Evolutionary conservation across 2,888 invertebrate genomes (phyloP).

Genomic region (Anthrax anthrax): DNA sequence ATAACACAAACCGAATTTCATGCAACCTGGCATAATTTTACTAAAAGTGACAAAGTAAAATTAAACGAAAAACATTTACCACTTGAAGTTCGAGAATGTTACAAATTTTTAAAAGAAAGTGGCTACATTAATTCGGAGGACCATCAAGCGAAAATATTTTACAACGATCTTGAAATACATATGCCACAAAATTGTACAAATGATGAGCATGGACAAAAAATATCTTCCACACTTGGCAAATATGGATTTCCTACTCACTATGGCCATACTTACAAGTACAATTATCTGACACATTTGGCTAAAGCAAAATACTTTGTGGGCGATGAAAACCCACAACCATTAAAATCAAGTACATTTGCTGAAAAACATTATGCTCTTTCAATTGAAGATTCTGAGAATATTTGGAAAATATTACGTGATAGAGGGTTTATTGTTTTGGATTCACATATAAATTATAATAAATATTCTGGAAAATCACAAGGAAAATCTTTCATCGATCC

Average conservation of each 20-base stretch:
- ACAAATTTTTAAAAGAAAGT: constrained; percentile 1
- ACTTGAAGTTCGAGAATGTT: constrained; percentile 1
- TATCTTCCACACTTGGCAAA: constrained; percentile 4
- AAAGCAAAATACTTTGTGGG: constrained; percentile 10
- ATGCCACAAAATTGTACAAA: constrained; percentile 6
- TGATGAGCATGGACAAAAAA: constrained; percentile 5
- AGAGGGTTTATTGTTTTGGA: too few relatives aligned
- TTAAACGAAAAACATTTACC: background rate
- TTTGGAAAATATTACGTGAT: constrained; percentile 8
- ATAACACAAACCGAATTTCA: constrained; percentile 4
- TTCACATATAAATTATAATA: too few relatives aligned
- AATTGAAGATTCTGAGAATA: background rate
- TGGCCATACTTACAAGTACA: constrained; percentile 10
- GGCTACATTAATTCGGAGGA: constrained; percentile 3
- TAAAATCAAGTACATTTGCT: constrained; percentile 6
- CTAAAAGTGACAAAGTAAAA: background rate
- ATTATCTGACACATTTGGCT: constrained; percentile 4
- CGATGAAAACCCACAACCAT: constrained; percentile 2
- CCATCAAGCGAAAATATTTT: constrained; percentile 3
- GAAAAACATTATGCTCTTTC: constrained; percentile 2
- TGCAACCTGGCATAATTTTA: constrained; percentile 4
- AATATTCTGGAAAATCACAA: too few relatives aligned
- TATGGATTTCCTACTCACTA: constrained; percentile 11
- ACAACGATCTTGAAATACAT: constrained; percentile 1
- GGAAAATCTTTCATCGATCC: too few relatives aligned